Evolutionary conservation across 2,113 vertebrate species (phyloP).

Genomic region (Trematocara variabile): DNA sequence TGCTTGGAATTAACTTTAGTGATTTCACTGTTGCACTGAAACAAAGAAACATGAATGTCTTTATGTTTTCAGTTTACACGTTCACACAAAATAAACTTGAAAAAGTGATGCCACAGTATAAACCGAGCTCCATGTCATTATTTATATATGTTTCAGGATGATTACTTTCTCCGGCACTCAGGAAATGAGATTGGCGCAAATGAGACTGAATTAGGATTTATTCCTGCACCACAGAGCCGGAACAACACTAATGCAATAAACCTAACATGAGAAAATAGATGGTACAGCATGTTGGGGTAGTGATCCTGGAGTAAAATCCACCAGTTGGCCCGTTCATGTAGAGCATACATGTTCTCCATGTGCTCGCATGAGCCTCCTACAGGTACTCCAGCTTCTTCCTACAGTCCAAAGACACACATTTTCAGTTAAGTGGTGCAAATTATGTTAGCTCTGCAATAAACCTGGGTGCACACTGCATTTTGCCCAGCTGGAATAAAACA

Average conservation of each 20-base stretch:
- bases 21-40: neutral
- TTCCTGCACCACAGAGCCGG: neutral
- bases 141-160: neutral
- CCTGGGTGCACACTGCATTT: neutral
- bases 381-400: neutral
- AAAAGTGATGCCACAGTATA: neutral
- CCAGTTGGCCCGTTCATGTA: neutral
- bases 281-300: neutral
- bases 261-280: neutral
- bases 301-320: neutral
- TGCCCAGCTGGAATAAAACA: neutral
- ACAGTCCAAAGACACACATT: neutral
- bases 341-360: neutral
- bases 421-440: neutral
- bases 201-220: neutral
- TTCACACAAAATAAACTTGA: neutral
- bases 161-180: neutral
- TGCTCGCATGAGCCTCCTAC: neutral
- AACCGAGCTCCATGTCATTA: neutral
- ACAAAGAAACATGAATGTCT: neutral
- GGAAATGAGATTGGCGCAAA: neutral
- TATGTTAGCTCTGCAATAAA: neutral
- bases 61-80: neutral
- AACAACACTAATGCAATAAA: neutral
- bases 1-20: neutral